Base-by-base conservation (phyloP, 2,888 invertebrate species). In the Cephus nigrinus region DNA sequence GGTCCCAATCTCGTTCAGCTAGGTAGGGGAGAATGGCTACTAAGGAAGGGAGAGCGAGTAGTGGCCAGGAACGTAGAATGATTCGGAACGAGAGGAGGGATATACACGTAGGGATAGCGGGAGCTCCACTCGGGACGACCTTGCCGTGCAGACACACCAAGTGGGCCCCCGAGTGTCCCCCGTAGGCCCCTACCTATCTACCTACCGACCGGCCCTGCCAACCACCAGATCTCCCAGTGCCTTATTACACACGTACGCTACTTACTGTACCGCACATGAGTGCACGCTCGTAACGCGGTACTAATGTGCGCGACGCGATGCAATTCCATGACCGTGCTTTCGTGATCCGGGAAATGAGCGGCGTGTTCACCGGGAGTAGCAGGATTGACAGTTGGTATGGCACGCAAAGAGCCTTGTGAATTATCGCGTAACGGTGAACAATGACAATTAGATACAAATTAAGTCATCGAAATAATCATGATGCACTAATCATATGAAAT, bases 231-330 rank as follows among this genome's bases (percentile, higher is more conserved):
- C 76, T 76, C 79, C 76, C 86, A 85, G 85, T 86, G 84, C 84
- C 86, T 86, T 85, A 85, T 86, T 85, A 86, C 86, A 81, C 84
- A 84, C 85, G 86, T 82, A 84, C 85, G 80, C 80, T 84, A 79
- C 83, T 85, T 84, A 55, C 31, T 32, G n/a, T 31, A 75, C n/a
- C 71, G 68, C 55, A 68, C 31, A 68, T 40, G 75, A n/a, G 68
- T 32, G 36, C 75, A 55, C 55, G 35, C 31, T 33, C 75, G 69
- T 81, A 76, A 81, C 83, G 81, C 82, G 77, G 68, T 73, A 33
- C 71, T 33, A 71, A 71, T 71, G 80, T 75, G 78, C 80, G 76
- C 80, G 34, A 75, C 9, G 33, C 40, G 30, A 36, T 73, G 76
- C 75, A 80, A 76, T 55, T 55, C 23, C 15, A 55, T 55, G 55